These are phyloP conservation scores for Bradypus variegatus DNA, from an alignment of 2,797 vertebrate genomes.

Conservation along the genomic window DNA sequence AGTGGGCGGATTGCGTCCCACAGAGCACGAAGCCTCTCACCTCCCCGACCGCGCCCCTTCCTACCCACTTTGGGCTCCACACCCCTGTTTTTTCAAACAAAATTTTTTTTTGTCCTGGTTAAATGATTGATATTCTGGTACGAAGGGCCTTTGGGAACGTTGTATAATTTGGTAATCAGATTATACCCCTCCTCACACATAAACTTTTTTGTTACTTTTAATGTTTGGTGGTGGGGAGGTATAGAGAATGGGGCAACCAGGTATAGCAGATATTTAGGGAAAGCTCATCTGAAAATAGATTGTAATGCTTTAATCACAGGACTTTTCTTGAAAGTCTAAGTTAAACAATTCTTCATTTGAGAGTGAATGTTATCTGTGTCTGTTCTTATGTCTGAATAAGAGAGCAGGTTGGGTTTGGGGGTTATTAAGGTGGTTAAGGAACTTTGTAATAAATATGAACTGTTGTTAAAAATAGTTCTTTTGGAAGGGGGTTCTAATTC, in stretches of 20 bases:
- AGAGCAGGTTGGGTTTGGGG: neutral
- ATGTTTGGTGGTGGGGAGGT: neutral
- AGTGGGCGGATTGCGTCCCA: neutral
- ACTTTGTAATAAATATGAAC: conserved; percentile 4
- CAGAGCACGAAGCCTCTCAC: neutral
- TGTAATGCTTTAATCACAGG: neutral
- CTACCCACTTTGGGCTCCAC: neutral
- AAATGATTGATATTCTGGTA: neutral
- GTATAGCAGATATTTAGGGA: neutral
- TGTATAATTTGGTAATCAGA: neutral
- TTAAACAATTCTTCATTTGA: neutral
- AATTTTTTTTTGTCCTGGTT: neutral
- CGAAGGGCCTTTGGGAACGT: neutral
- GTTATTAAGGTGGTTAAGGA: neutral
- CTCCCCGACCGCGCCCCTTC: neutral
- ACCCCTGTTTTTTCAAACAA: conserved; percentile 35
- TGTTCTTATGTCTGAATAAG: neutral
- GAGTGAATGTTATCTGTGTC: neutral
- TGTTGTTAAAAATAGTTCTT: neutral
- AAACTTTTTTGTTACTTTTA: neutral
- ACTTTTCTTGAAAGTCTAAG: neutral
- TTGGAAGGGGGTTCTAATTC: neutral
- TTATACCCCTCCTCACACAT: neutral
- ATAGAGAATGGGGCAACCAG: neutral
- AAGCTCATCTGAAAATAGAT: neutral